Evolutionary conservation across 2,113 vertebrate species (phyloP), one percentile per base, ranked within the genome.

Genomic region (Pyxicephalus adspersus): DNA sequence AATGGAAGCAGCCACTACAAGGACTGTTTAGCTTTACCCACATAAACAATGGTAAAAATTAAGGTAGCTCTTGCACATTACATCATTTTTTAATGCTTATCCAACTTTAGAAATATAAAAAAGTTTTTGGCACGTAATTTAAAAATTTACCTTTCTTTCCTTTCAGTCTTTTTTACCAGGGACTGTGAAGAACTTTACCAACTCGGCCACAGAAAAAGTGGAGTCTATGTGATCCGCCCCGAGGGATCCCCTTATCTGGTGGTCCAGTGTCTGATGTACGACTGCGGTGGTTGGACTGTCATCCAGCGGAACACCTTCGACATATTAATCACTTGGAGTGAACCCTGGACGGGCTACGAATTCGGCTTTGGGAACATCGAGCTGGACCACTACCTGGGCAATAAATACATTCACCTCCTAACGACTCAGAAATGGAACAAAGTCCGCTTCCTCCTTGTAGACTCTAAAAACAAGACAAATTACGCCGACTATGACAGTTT

Each of bases 111-210:
- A n/a, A n/a, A n/a, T n/a, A n/a, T n/a, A n/a, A n/a, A n/a, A n/a
- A n/a, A n/a, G n/a, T n/a, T n/a, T n/a, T n/a, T n/a, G n/a, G n/a
- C n/a, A n/a, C n/a, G n/a, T n/a, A n/a, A n/a, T n/a, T n/a, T n/a
- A n/a, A n/a, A n/a, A n/a, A n/a, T n/a, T n/a, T 29, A 9, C 1
- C 18, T 65, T 19, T 5, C 22, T 4, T 25, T 20, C 25, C 13
- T 60, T 29, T 54, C 20, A 73, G 68, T 75, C 16, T 79, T 55
- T 55, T 85, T 68, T 45, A 71, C 72, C 45, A 68, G 22, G 52
- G 73, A 83, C 76, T 83, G 81, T 65, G 65, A 78, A 29, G 77
- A 85, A 84, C 23, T 83, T 34, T 77, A 84, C 50, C 63, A 85
- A 1, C n/a, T 72, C 78, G 67, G 51, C n/a, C 65, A 76, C 50